Evolutionary conservation across 2,888 invertebrate genomes (phyloP).

Genomic region (Rhamnusium bicolor): DNA sequence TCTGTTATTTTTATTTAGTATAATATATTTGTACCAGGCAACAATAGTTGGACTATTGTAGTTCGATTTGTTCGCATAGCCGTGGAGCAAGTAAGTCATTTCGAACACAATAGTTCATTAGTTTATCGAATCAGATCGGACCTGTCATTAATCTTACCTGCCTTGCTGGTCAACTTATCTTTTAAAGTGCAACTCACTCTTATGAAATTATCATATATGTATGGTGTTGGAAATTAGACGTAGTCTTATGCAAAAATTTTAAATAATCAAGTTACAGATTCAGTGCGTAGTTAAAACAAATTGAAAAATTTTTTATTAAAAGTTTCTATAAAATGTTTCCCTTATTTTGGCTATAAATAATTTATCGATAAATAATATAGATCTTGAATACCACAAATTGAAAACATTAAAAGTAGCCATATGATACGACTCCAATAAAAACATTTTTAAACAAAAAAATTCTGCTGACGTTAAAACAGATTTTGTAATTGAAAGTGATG

Average conservation of each 20-base stretch:
- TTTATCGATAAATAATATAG: too few species aligned
- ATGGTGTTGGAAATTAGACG: not conserved
- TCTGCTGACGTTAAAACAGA: too few species aligned
- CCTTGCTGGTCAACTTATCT: constrained; percentile 36
- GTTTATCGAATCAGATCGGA: constrained; percentile 72
- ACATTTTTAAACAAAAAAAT: too few species aligned
- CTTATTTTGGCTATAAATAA: too few species aligned
- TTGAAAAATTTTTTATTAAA: too few species aligned
- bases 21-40: constrained; percentile 57
- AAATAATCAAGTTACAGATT: too few species aligned
- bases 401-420: too few species aligned
- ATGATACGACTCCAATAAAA: too few species aligned
- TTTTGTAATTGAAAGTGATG: too few species aligned
- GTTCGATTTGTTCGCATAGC: constrained; percentile 66
- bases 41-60: constrained; percentile 65
- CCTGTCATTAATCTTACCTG: constrained; percentile 69
- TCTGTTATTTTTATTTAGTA: not conserved
- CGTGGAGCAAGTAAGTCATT: constrained; percentile 67
- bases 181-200: constrained; percentile 41
- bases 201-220: constrained; percentile 28
- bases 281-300: too few species aligned
- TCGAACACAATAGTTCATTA: constrained; percentile 72
- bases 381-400: too few species aligned
- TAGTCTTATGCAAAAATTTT: not conserved
- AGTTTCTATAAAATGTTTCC: too few species aligned